Base-by-base conservation (phyloP, 2,888 invertebrate species). In the Spodoptera exigua region DNA sequence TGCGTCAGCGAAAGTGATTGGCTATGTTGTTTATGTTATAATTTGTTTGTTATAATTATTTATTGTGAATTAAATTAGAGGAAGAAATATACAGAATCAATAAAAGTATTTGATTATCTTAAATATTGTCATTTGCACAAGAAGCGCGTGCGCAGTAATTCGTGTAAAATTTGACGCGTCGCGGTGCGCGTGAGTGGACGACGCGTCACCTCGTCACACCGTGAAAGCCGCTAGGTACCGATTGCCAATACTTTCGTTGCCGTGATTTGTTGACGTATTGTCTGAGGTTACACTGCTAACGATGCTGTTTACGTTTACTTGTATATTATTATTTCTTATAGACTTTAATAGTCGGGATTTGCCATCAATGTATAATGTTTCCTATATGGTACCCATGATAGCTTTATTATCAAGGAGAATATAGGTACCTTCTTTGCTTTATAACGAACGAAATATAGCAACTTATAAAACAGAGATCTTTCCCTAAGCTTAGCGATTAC, bases 1-100 rank as follows among this genome's bases (percentile, higher is more conserved):
- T 44, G 60, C 39, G 18, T 69, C 68, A 73, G 68, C 74, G 61
- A 52, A 66, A 66, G 60, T 46, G 37, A 44, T 35, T 46, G 37
- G 41, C 32, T 11, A 14, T 27, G 27, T 27, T 27, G 27, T 27
- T 27, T 27, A 7, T 27, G 27, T 4, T 1, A 27, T 9, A 27
- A n/a, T n/a, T n/a, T 36, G 1, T 36, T 16, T n/a, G 5, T 12
- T 5, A 10, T 14, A n/a, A n/a, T 11, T 3, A 34, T 40, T 4
- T 1, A 9, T 3, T 18, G 11, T 11, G 7, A 39, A 11, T 16
- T 2, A 16, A 11, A 18, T 18, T n/a, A 37, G 2, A 14, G 37
- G 37, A 39, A 14, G n/a, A n/a, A n/a, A n/a, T n/a, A n/a, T n/a
- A n/a, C n/a, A n/a, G n/a, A n/a, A n/a, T n/a, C n/a, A n/a, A n/a